These are phyloP conservation scores for Semibalanus balanoides DNA, from an alignment of 1,140 invertebrate genomes.

Conservation along the genomic window DNA sequence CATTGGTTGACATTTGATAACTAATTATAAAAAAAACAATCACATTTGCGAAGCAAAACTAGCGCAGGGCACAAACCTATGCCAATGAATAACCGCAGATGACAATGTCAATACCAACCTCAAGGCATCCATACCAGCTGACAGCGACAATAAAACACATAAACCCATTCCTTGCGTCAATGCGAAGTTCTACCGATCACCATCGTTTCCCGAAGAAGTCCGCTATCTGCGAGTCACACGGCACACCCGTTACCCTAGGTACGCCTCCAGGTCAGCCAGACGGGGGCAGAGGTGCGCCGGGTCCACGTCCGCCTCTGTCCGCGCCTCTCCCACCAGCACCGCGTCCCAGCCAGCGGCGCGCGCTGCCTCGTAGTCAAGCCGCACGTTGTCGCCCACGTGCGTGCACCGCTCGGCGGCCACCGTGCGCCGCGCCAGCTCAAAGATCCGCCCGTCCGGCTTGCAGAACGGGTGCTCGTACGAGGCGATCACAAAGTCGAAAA, in stretches of 20 bases:
- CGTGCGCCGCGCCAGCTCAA: neutral
- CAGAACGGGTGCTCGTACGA: neutral
- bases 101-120: no score
- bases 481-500: neutral
- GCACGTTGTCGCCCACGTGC: neutral
- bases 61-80: no score
- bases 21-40: no score
- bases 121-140: no score
- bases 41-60: no score
- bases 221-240: no score
- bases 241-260: neutral
- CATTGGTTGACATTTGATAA: no score
- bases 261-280: neutral
- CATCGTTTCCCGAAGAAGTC: no score
- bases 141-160: no score
- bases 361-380: neutral
- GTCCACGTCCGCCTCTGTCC: neutral
- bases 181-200: no score
- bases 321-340: neutral
- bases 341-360: neutral
- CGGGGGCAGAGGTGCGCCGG: neutral
- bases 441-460: neutral
- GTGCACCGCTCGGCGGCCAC: neutral
- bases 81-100: no score
- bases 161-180: no score